Evolutionary conservation across 1,140 invertebrate genomes (phyloP), one percentile per base, ranked within the genome.

Genomic region (Dryas iulia): DNA sequence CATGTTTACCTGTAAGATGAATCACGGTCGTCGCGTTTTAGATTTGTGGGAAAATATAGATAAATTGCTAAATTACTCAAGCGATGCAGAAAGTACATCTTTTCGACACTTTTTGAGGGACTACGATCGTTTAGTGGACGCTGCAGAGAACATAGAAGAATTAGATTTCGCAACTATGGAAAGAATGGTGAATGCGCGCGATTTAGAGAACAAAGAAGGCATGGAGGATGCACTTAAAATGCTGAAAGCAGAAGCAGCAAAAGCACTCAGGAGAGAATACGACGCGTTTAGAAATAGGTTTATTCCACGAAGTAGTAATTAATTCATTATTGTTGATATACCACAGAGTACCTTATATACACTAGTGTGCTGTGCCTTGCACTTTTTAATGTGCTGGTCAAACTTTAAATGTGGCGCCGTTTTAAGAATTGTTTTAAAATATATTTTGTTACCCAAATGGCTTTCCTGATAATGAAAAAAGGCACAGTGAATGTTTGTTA

Each of bases 21-120:
- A 72, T 70, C 73, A 84, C 61, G 92, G 89, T 18, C 81, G 82
- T 18, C 74, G 72, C 66, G 77, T 78, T 24, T 73, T 92, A 26
- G 81, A 86, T 71, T 83, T 92, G 67, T 90, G 85, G 84, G 91
- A 92, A 66, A 81, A 88, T 59, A 81, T 79, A 11, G 91, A 92
- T 39, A 83, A 73, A 77, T 73, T 87, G 26, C 73, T 84, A 23
- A 77, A 71, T 73, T 78, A 83, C 63, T 79, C 78, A 24, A 79
- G 81, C 25, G 77, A 83, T 31, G 66, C 76, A n/a, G 84, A 83
- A 62, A 81, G 78, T 62, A 33, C 69, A 33, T 79, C 83, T 33
- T 82, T 77, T 54, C 72, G 64, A 0, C 74, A 47, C 25, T 86
- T 78, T 59, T 70, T 86, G 3, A 81, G 72, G 72, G 82, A 86